A percentile compares a stretch with the other conserved stretches of the same genome.
phyloP scores from a whole-genome alignment of 2,888 invertebrate genomes.

The Pammene fasciana region DNA sequence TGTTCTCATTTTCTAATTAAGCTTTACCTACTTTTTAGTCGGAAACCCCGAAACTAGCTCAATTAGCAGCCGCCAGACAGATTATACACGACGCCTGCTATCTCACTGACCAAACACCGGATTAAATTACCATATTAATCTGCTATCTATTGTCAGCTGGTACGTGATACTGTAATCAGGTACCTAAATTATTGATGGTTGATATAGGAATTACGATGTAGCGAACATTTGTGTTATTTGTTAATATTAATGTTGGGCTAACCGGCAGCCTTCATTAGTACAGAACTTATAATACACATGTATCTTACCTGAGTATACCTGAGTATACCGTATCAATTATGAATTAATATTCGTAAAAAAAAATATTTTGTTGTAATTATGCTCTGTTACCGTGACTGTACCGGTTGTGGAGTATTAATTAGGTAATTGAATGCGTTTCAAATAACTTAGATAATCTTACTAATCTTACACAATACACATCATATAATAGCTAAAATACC shows the following conservation, averaged over 20 bases:
- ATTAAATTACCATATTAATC: slow-evolving; percentile 42
- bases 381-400: too few relatives aligned
- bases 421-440: too few relatives aligned
- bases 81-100: slow-evolving; percentile 28
- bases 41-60: slow-evolving; percentile 24
- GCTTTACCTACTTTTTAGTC: not conserved
- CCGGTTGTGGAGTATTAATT: too few relatives aligned
- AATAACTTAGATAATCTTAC: too few relatives aligned
- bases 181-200: slow-evolving; percentile 36
- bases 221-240: slow-evolving; percentile 6
- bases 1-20: too few relatives aligned
- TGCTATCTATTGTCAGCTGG: slow-evolving; percentile 27
- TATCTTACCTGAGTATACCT: too few relatives aligned
- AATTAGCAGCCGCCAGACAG: slow-evolving; percentile 30
- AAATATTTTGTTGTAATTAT: too few relatives aligned
- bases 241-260: slow-evolving; percentile 14
- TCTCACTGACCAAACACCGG: slow-evolving; percentile 38
- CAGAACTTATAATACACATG: not conserved
- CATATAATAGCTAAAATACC: too few relatives aligned
- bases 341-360: too few relatives aligned
- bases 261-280: slow-evolving; percentile 3
- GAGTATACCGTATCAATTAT: too few relatives aligned
- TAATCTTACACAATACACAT: too few relatives aligned
- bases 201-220: slow-evolving; percentile 24
- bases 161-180: slow-evolving; percentile 40